Conservation (phyloP, 2,888 invertebrate species). For the Cecidostiba fungosa region DNA sequence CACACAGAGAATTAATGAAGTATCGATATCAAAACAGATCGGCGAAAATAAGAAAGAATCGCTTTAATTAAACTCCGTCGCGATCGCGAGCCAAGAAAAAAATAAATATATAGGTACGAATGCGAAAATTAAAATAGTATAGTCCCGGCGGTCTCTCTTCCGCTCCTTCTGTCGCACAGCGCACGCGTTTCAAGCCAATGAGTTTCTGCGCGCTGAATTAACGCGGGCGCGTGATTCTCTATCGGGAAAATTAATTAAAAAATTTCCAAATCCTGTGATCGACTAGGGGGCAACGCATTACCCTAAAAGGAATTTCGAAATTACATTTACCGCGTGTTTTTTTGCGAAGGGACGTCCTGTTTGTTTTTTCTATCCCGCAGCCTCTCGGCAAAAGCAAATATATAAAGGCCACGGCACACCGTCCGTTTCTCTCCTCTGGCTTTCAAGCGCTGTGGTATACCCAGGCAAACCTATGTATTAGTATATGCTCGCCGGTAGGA, state of each 20-base stretch:
- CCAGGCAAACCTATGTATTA: not conserved
- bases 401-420: slow-evolving; percentile 29
- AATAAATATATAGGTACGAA: no score
- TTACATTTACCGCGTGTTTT: slow-evolving; percentile 40
- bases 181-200: no score
- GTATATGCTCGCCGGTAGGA: not conserved
- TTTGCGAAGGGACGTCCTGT: not conserved
- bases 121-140: slow-evolving; percentile 31
- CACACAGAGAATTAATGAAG: slow-evolving; percentile 32
- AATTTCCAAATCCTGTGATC: not conserved
- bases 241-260: slow-evolving; percentile 25
- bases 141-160: no score
- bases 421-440: not conserved
- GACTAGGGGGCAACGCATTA: not conserved
- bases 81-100: no score
- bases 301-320: slow-evolving; percentile 45
- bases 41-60: not conserved
- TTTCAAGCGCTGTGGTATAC: slow-evolving; percentile 26
- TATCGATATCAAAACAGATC: not conserved
- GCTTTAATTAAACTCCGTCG: slow-evolving; percentile 39
- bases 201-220: no score
- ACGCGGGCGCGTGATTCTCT: no score
- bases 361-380: not conserved
- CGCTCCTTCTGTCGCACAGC: slow-evolving; percentile 11
- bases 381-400: slow-evolving; percentile 45